Percentiles rank a stretch among this genome's conserved stretches.
phyloP scores from a whole-genome alignment of 2,888 invertebrate genomes.

The Agrypnus murinus region DNA sequence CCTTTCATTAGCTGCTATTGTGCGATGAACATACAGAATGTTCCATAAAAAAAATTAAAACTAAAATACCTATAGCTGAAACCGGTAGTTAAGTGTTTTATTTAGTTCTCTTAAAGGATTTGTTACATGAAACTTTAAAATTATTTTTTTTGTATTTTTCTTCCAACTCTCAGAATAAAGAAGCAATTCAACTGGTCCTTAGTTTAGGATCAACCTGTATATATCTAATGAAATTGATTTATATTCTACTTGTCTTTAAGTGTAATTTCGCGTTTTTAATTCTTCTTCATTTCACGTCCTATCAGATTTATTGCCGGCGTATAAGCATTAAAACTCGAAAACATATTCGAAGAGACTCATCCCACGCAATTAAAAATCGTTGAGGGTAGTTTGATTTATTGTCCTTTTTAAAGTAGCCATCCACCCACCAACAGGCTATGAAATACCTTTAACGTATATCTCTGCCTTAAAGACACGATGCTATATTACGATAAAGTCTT shows the following conservation, averaged over 20 bases:
- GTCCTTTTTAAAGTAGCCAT: constrained; percentile 26
- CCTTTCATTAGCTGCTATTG: too few species aligned
- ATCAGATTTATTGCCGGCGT: constrained; percentile 29
- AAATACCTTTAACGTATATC: constrained; percentile 15
- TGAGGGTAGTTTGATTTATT: constrained; percentile 33
- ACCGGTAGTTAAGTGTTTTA: too few species aligned
- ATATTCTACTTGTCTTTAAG: constrained; percentile 26
- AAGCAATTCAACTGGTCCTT: too few species aligned
- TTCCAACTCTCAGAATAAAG: too few species aligned
- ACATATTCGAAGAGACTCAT: not conserved
- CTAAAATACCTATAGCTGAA: too few species aligned
- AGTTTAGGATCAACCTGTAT: too few species aligned
- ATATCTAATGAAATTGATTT: constrained; percentile 55
- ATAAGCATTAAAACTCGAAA: constrained; percentile 1
- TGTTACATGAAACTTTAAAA: too few species aligned
- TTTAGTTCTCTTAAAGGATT: too few species aligned
- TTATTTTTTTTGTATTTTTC: too few species aligned
- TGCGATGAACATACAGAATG: too few species aligned
- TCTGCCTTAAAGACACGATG: constrained; percentile 15
- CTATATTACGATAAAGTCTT: constrained; percentile 19
- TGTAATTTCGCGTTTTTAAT: constrained; percentile 16
- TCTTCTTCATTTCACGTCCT: not conserved
- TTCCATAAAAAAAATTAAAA: too few species aligned
- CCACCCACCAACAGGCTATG: constrained; percentile 29
- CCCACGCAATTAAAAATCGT: constrained; percentile 34